Conservation (phyloP, 1,140 invertebrate genomes). For the honey bee (Apis mellifera) region DNA sequence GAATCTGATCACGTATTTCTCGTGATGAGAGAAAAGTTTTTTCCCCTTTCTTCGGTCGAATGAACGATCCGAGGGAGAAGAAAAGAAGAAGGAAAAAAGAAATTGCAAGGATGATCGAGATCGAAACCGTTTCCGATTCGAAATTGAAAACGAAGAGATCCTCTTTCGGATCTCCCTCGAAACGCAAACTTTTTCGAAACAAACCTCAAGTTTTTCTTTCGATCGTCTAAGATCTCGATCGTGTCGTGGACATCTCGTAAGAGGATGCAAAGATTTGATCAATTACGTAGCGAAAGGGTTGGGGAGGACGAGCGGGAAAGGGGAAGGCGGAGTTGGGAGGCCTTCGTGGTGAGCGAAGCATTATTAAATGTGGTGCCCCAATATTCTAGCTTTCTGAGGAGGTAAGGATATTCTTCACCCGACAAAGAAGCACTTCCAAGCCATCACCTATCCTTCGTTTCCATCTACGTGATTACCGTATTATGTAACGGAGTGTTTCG, state of each 20-base stretch:
- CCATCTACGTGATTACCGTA: conserved; percentile 74
- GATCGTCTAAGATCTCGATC: background rate
- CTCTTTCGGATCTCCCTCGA: rapidly evolving
- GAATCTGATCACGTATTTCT: conserved; percentile 38
- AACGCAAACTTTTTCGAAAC: too few species aligned
- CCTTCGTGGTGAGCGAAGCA: conserved; percentile 69
- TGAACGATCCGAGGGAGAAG: background rate
- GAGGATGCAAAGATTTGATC: background rate
- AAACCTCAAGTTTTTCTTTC: background rate
- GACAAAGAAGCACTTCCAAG: conserved; percentile 79
- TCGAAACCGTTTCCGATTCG: background rate
- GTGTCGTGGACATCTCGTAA: too few species aligned
- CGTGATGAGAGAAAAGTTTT: background rate
- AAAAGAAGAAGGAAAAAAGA: too few species aligned
- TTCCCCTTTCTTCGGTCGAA: background rate
- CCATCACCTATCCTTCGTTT: conserved; percentile 77
- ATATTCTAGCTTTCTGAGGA: conserved; percentile 82
- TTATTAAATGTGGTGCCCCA: conserved; percentile 80
- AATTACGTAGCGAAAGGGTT: conserved; percentile 15
- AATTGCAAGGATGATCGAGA: background rate
- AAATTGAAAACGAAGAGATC: too few species aligned
- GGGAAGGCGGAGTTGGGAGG: conserved; percentile 55
- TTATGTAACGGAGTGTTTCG: conserved; percentile 65
- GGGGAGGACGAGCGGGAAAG: background rate
- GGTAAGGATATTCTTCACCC: conserved; percentile 81